Evolutionary conservation across 2,888 invertebrate species (phyloP), one percentile per base, ranked within the genome.

Genomic region (Lithophane leautieri): DNA sequence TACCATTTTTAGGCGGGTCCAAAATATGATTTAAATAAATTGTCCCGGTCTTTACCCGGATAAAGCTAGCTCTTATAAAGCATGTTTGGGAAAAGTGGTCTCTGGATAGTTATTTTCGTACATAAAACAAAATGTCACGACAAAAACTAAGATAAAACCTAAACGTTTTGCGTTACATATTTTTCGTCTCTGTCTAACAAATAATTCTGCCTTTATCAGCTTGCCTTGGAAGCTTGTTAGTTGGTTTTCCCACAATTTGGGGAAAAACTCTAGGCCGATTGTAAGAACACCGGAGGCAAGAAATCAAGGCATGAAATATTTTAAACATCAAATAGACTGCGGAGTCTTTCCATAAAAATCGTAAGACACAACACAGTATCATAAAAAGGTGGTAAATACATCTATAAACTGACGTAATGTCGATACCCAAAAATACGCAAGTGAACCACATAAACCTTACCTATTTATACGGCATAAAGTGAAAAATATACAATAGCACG

Each of bases 401-500:
- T 47, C 16, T 22, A n/a, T 54, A 68, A 66, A 69, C 19, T 19
- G 34, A 67, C 28, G 16, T 50, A 25, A 68, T 70, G 63, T 68
- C 54, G 52, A 61, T 61, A 63, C 2, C 8, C 1, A 42, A 68
- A 72, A 67, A 63, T 61, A 63, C 7, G 1, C 58, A 42, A 62
- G n/a, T 60, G 34, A 44, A 16, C 12, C 47, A 50, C 40, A 73
- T 78, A 83, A 83, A 76, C 68, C 50, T 61, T 56, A 47, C 56
- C 63, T 68, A 50, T 81, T 84, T 85, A 81, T 85, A 76, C 40
- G 44, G 12, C 12, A 82, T 86, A 78, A 84, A 86, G 60, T 81
- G 74, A 77, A 82, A 85, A 82, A 82, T 84, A 79, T 82, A 81
- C 83, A 86, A 79, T 66, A 65, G 83, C 61, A 65, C 54, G 72